Conservation (phyloP, 2,797 vertebrate genomes). For the Peromyscus eremicus region DNA sequence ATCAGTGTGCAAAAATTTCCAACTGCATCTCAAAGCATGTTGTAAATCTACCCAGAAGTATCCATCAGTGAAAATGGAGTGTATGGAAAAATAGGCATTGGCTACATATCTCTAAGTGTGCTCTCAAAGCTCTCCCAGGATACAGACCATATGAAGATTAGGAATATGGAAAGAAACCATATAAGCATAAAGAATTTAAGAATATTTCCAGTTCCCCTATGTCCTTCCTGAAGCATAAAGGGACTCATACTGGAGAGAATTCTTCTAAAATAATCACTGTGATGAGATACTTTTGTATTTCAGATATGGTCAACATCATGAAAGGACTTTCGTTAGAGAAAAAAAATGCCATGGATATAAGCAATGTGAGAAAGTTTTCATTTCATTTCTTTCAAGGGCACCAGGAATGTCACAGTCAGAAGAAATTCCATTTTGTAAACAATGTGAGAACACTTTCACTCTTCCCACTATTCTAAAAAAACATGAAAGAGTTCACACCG, state of each 20-base stretch:
- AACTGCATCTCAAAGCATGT: background rate
- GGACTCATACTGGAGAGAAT: background rate
- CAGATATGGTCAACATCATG: too few relatives aligned
- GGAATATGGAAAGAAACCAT: background rate
- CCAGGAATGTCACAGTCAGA: background rate
- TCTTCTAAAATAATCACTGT: background rate
- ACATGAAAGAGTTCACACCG: background rate
- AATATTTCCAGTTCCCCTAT: background rate
- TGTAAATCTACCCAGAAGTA: background rate
- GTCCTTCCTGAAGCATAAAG: background rate
- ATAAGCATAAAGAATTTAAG: background rate
- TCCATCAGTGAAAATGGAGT: background rate
- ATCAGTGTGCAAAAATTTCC: background rate
- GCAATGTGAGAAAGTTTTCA: constrained; percentile 27
- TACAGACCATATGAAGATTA: background rate
- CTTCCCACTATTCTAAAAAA: background rate
- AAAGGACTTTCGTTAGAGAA: constrained; percentile 1
- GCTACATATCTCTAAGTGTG: background rate
- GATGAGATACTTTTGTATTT: background rate
- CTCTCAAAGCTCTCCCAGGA: background rate
- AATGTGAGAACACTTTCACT: background rate
- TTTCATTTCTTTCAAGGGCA: constrained; percentile 15
- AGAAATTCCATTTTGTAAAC: background rate
- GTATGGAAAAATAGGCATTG: background rate
- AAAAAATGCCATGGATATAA: background rate